Base-by-base conservation (phyloP, 2,797 vertebrate species). In the Catharus ustulatus region DNA sequence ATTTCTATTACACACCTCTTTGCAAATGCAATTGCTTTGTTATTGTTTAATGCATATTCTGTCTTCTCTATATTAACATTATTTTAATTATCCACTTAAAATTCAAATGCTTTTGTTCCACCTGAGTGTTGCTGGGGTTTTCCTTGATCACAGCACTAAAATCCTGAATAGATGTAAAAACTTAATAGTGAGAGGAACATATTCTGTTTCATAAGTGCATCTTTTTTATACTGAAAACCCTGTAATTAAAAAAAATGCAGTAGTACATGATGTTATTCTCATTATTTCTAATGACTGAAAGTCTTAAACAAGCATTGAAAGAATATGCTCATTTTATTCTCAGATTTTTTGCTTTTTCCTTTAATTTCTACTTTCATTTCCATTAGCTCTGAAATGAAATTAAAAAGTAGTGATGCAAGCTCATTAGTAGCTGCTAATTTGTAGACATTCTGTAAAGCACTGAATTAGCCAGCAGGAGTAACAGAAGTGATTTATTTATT, bases 111-210 rank as follows among this genome's bases (percentile, higher is more conserved):
- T 84, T 84, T 57, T 77, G 52, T 69, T 97, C 98, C 49, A 97
- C 98, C 64, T 96, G 82, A 90, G 93, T 58, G 69, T 98, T 97
- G 45, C 45, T 74, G 43, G 94, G 94, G 20, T 98, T 96, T 91
- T 97, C 89, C 29, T 97, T 96, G 82, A 98, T 96, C 85, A 98
- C 93, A 66, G 96, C 64, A 95, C 96, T 97, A 92, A 98, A 98
- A 92, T 98, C 97, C 32, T 96, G 84, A 90, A 98, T 93, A 76
- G 97, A 97, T 91, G 66, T 15, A 98, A 98, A 98, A 90, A 90
- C 87, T 68, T 93, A 96, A 90, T 24, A 84, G 42, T 97, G 87
- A 95, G 97, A 98, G 76, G 97, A 96, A 94, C 95, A 89, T 40
- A 96, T 58, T 62, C 97, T 98, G 98, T 87, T 98, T 98, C 93